phyloP scores from a whole-genome alignment of 2,113 vertebrate species.

The Antechinus stuartii region DNA sequence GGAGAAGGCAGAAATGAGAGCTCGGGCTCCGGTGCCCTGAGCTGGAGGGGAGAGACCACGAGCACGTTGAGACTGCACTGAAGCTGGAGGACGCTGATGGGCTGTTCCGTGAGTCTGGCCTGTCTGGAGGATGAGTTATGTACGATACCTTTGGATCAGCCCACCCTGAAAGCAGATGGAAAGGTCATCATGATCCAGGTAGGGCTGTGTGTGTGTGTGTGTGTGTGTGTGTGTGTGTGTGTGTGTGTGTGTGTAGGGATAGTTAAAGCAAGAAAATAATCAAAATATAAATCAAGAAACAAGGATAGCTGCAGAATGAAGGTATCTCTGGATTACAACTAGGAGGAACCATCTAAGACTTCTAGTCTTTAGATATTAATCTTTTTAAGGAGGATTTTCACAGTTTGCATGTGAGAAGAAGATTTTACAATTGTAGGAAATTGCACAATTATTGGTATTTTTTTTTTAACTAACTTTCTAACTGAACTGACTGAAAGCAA shows the following conservation, averaged over 20 bases:
- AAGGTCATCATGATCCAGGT: slow-evolving; percentile 26
- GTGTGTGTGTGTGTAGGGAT: neutral
- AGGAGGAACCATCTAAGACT: neutral
- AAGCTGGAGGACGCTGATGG: slow-evolving; percentile 5
- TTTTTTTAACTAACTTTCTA: neutral
- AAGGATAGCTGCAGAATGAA: neutral
- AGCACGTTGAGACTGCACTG: neutral
- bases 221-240: too few species aligned
- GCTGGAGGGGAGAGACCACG: neutral
- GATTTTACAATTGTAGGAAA: neutral
- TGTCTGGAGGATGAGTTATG: slow-evolving; percentile 34
- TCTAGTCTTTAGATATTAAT: neutral
- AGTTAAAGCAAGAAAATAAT: neutral
- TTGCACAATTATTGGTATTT: neutral
- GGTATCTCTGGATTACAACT: neutral
- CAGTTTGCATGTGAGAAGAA: neutral
- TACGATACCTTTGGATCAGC: neutral
- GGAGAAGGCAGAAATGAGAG: neutral
- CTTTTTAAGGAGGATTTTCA: neutral
- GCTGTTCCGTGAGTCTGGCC: slow-evolving; percentile 55
- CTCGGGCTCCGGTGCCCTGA: neutral
- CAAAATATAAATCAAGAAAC: neutral
- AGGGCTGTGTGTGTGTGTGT: neutral
- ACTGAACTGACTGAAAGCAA: neutral
- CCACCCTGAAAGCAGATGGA: neutral